A percentile compares a stretch with the other conserved stretches of the same genome.
Conservation (phyloP, 2,888 invertebrate species). For the Agonopterix arenella region DNA sequence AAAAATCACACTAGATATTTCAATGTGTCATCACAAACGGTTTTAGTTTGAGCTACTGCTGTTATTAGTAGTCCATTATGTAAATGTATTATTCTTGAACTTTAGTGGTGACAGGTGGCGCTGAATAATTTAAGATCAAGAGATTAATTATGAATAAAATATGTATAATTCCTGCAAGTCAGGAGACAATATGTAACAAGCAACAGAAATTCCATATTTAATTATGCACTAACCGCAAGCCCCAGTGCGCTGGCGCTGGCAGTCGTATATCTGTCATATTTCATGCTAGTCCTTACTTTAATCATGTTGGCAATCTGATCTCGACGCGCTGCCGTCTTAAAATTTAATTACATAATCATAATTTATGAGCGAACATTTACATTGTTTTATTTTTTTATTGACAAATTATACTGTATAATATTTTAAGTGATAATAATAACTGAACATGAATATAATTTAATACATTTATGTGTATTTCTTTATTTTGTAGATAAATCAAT, state of each 20-base stretch:
- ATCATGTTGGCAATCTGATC: not conserved
- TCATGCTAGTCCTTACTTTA: not conserved
- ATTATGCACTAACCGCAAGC: no score
- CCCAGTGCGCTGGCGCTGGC: no score
- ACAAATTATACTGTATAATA: no score
- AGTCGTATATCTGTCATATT: not conserved
- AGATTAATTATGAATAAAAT: no score
- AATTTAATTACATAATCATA: slow-evolving; percentile 1
- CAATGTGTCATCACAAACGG: slow-evolving; percentile 47
- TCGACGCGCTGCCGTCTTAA: slow-evolving; percentile 10
- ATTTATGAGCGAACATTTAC: not conserved
- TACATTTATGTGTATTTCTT: no score
- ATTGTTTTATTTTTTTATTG: not conserved
- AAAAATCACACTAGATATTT: slow-evolving; percentile 57
- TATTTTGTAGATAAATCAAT: no score
- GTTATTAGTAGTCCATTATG: slow-evolving; percentile 27
- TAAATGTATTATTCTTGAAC: not conserved
- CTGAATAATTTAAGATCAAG: not conserved
- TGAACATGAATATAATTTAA: no score
- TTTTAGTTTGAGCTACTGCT: slow-evolving; percentile 17
- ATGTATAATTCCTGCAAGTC: no score
- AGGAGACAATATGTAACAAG: no score
- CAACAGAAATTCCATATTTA: no score
- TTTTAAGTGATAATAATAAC: no score
- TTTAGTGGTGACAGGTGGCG: no score